Percentiles rank a stretch among this genome's conserved stretches.
Evolutionary conservation across 2,113 vertebrate genomes (phyloP).

Genomic region (Tor tambroides): DNA sequence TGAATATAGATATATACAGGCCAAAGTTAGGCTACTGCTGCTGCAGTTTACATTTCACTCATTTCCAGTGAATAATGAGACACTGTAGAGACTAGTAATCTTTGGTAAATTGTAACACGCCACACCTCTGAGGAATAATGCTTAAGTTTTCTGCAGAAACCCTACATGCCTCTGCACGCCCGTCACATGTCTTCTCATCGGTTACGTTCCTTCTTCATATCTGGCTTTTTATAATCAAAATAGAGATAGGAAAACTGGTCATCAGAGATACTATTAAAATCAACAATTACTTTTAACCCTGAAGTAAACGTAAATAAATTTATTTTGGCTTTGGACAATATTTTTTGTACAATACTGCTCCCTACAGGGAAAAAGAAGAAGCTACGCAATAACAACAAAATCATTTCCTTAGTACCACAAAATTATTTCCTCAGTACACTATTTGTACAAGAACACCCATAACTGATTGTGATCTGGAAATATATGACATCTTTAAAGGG

Average conservation of each 20-base stretch:
- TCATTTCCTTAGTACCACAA: background rate
- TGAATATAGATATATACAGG: background rate
- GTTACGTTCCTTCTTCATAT: background rate
- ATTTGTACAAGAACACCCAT: background rate
- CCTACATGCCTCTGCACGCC: background rate
- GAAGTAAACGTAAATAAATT: background rate
- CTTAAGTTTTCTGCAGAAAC: background rate
- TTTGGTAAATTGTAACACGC: background rate
- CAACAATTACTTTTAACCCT: background rate
- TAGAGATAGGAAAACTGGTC: background rate
- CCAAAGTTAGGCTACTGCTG: background rate
- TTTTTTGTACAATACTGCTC: slow-evolving; percentile 41
- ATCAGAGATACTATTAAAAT: slow-evolving; percentile 10
- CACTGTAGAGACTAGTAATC: background rate
- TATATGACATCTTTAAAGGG: background rate
- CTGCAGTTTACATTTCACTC: too few relatives aligned
- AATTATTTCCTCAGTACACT: background rate
- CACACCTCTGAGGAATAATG: background rate
- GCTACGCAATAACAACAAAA: background rate
- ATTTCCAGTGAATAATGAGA: background rate
- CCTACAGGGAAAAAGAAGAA: slow-evolving; percentile 11
- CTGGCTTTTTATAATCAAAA: background rate
- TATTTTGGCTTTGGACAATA: background rate
- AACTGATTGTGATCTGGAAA: background rate
- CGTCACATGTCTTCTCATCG: background rate